Base-by-base conservation (phyloP, 2,113 vertebrate genomes). In the Plestiodon gilberti region DNA sequence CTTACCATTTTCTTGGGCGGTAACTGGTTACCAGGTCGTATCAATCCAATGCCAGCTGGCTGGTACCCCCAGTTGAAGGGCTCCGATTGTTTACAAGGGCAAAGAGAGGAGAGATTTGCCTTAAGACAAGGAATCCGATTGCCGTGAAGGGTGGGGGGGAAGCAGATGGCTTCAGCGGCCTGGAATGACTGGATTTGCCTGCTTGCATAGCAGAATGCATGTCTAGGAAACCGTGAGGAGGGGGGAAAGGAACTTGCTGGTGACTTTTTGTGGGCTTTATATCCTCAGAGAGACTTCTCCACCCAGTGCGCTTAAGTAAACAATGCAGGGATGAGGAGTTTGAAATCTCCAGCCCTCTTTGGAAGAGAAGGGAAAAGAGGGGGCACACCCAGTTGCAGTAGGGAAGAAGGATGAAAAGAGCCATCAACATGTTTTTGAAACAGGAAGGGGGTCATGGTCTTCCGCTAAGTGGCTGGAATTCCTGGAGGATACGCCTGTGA, bases 91-190 rank as follows among this genome's bases (percentile, higher is more conserved):
- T 65, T 64, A 78, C 43, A 30, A 28, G 52, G 28, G 43, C 14
- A 3, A 62, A n/a, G 74, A 80, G 13, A 3, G 1, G 61, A 64
- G 25, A 10, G 1, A 70, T 83, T 70, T 2, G 11, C 40, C 40
- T 10, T 35, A 74, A 78, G 79, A 23, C 1, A 74, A 90, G 89
- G 85, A 85, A 92, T 91, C 61, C 57, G 78, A 84, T 93, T 87
- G 92, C 90, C 55, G 71, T 40, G 71, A 2, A 40, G 6, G 70
- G 22, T 30, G 4, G 25, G 25, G 82, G 89, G 85, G 87, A 86
- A 89, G 64, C 84, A 89, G 89, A 85, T 71, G 78, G 78, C 0
- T 0, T 78, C 88, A 89, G 86, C 89, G 88, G 61, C 67, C 91
- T 88, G 87, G 91, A 91, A 57, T 87, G 5, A 20, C 48, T 35